Evolutionary conservation across 2,797 vertebrate species (phyloP), one percentile per base, ranked within the genome.

Genomic region (Xerus rutilus): DNA sequence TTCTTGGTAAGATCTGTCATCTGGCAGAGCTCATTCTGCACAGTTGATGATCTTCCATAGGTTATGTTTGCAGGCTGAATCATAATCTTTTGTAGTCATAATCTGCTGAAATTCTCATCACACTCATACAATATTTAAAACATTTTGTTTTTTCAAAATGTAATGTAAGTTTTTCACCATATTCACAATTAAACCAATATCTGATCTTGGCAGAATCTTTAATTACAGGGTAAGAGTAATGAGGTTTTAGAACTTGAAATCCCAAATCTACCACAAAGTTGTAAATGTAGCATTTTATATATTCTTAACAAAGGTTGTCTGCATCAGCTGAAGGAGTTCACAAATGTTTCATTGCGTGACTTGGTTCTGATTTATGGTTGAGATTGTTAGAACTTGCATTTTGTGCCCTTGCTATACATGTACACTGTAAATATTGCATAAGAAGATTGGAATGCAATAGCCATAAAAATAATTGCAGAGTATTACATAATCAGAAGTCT

Each of bases 401-500:
- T 96, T 97, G 95, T 97, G 95, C 94, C 97, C 35, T 97, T 98
- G 96, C 98, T 98, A 97, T 99, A 98, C 98, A 98, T 98, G 98
- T 98, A 98, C 98, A 99, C 98, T 98, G 98, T 99, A 98, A 99
- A 99, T 99, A 99, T 98, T 99, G 98, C 99, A 98, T 99, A 99
- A 99, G 98, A 98, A 98, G 98, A 99, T 97, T 99, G 99, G 99
- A 99, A 99, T 99, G 99, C 99, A 99, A 99, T 99, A 98, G 98
- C 99, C 98, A 98, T 99, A 99, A 99, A 99, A 99, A 99, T 99
- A 99, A 99, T 99, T 99, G 98, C 98, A 99, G 99, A 98, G 99
- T 99, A 98, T 99, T 99, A 99, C 98, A 98, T 98, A 98, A 98
- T 98, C 97, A 90, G 83, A 96, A 97, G 39, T 96, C 93, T 97